Evolutionary conservation across 2,113 vertebrate genomes (phyloP).

Genomic region (Psephotus haematonotus): DNA sequence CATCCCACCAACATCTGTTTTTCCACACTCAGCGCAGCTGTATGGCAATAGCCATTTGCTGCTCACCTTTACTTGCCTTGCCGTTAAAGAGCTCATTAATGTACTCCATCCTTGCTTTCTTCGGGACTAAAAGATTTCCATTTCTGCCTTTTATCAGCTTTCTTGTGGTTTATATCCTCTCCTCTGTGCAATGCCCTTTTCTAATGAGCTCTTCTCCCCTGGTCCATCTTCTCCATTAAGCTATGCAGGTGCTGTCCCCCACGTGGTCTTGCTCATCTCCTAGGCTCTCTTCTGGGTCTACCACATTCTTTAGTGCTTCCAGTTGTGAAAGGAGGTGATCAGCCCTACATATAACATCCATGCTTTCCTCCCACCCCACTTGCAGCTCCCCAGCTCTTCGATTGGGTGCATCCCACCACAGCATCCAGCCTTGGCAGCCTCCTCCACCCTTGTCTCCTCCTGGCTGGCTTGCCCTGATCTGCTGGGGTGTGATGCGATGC

Average conservation of each 20-base stretch:
- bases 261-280: neutral
- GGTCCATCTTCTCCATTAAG: constrained; percentile 16
- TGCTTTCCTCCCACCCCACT: neutral
- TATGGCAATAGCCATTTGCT: constrained; percentile 34
- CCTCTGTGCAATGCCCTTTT: constrained; percentile 2
- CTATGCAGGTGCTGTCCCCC: neutral
- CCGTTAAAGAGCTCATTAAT: constrained; percentile 47
- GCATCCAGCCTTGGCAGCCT: neutral
- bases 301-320: neutral
- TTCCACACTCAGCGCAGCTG: constrained; percentile 5
- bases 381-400: neutral
- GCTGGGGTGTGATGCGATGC: neutral
- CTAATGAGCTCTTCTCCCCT: constrained; percentile 39
- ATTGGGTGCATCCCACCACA: neutral
- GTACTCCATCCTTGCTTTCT: neutral
- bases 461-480: neutral
- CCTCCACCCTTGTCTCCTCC: neutral
- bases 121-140: constrained; percentile 28
- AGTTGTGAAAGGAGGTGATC: neutral
- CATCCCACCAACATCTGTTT: constrained; percentile 17
- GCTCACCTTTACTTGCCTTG: constrained; percentile 49
- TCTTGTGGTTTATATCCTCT: neutral
- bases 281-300: neutral
- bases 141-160: constrained; percentile 47
- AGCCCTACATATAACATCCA: neutral